Conservation (phyloP, 1,140 invertebrate genomes). For the Gonioctena quinquepunctata region DNA sequence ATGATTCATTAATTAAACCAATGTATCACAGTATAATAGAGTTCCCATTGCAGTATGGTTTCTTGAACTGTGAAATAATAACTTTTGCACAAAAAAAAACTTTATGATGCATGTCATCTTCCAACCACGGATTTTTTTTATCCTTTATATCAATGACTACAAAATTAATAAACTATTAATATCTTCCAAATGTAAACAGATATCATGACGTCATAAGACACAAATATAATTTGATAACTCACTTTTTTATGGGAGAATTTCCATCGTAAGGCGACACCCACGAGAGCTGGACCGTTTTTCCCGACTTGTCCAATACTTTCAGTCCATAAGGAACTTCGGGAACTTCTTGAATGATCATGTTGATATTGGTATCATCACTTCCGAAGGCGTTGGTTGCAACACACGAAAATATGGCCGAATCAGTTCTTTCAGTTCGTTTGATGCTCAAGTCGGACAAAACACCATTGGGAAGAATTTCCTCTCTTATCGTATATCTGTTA, state of each 20-base stretch:
- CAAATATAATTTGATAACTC: slow-evolving; percentile 56
- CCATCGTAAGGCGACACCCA: slow-evolving; percentile 95
- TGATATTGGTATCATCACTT: slow-evolving; percentile 92
- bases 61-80: too few relatives aligned
- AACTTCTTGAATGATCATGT: slow-evolving; percentile 94
- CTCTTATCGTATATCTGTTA: slow-evolving; percentile 87
- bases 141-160: too few relatives aligned
- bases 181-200: too few relatives aligned
- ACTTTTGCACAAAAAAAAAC: too few relatives aligned
- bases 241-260: slow-evolving; percentile 90
- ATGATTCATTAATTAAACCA: too few relatives aligned
- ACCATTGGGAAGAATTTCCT: slow-evolving; percentile 84
- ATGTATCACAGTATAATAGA: too few relatives aligned
- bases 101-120: too few relatives aligned
- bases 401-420: slow-evolving; percentile 93
- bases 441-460: slow-evolving; percentile 88
- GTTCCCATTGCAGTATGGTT: too few relatives aligned
- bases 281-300: slow-evolving; percentile 84
- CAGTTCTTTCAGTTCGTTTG: slow-evolving; percentile 83
- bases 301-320: slow-evolving; percentile 90
- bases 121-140: too few relatives aligned
- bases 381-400: slow-evolving; percentile 94
- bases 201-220: too few relatives aligned
- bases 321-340: slow-evolving; percentile 90
- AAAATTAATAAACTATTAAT: too few relatives aligned